Evolutionary conservation across 2,888 invertebrate genomes (phyloP).

Genomic region (Ditula angustiorana): DNA sequence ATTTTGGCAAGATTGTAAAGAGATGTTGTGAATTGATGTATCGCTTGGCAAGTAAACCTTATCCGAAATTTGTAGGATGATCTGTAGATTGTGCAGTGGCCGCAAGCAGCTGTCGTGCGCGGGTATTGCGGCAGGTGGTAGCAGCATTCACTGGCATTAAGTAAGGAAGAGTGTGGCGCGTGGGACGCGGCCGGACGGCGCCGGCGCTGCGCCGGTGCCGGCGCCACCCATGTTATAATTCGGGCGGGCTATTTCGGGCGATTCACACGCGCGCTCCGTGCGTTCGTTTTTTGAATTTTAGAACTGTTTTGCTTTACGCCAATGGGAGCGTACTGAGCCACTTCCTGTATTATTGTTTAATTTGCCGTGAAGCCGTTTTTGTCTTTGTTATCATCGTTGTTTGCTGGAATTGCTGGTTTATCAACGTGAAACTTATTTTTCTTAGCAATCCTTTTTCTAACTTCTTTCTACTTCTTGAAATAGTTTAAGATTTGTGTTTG

Average conservation of each 20-base stretch:
- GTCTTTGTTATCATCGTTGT: conserved; percentile 18
- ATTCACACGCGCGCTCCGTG: conserved; percentile 77
- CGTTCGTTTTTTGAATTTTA: conserved; percentile 72
- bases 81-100: background rate
- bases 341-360: conserved; percentile 30
- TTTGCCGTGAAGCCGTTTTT: conserved; percentile 29
- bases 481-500: background rate
- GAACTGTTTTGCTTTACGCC: conserved; percentile 48
- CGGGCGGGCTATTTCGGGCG: conserved; percentile 81
- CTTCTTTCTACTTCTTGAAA: background rate
- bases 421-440: too few species aligned
- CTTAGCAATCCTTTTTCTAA: background rate
- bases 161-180: conserved; percentile 19
- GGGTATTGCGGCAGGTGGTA: conserved; percentile 27
- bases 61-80: background rate
- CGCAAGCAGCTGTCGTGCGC: conserved; percentile 12
- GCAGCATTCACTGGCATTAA: conserved; percentile 12
- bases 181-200: conserved; percentile 55
- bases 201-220: conserved; percentile 74
- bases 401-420: too few species aligned
- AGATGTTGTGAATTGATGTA: background rate
- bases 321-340: conserved; percentile 26
- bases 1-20: conserved; percentile 1
- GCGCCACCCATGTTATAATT: conserved; percentile 82
- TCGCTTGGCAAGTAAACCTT: background rate